A percentile compares a stretch with the other conserved stretches of the same genome.
Conservation (phyloP, 64 coral and sea anemone genomes). For the Astreopora myriophthalma region DNA sequence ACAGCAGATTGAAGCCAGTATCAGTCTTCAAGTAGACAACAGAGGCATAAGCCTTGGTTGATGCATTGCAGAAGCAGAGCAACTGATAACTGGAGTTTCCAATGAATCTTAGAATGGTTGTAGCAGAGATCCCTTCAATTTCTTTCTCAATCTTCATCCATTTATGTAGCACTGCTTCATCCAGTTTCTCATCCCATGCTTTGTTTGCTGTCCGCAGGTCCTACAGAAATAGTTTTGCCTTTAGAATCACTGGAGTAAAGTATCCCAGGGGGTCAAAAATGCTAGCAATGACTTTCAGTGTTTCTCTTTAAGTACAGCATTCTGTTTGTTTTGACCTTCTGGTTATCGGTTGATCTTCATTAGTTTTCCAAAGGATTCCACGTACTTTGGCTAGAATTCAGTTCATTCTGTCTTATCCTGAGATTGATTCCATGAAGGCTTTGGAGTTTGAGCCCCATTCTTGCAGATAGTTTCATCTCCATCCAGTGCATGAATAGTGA, state of each 20-base stretch:
- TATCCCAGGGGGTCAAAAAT: conserved; percentile 42
- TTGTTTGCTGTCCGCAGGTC: conserved; percentile 29
- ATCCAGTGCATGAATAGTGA: too few relatives aligned
- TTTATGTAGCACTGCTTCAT: conserved; percentile 12
- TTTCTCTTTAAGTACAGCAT: background rate
- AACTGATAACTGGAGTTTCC: conserved; percentile 11
- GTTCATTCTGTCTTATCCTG: too few relatives aligned
- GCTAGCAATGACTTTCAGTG: background rate
- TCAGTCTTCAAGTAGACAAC: background rate
- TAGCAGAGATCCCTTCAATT: conserved; percentile 13
- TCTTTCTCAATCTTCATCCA: conserved; percentile 38
- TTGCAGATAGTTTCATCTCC: too few relatives aligned
- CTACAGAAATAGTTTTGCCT: conserved; percentile 47
- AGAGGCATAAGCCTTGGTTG: conserved; percentile 17
- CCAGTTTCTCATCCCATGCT: conserved; percentile 61
- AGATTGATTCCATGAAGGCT: too few relatives aligned
- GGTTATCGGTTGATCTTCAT: background rate
- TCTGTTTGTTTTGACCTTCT: background rate
- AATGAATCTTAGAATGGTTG: conserved; percentile 36
- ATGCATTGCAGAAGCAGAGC: conserved; percentile 55
- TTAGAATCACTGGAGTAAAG: conserved; percentile 44
- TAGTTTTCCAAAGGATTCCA: background rate
- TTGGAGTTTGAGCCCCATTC: too few relatives aligned
- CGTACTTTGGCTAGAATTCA: background rate
- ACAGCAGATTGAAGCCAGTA: conserved; percentile 10